Percentiles rank a stretch among this genome's conserved stretches.
phyloP scores from a whole-genome alignment of 1,140 invertebrate species.

The Hycleus phaleratus region DNA sequence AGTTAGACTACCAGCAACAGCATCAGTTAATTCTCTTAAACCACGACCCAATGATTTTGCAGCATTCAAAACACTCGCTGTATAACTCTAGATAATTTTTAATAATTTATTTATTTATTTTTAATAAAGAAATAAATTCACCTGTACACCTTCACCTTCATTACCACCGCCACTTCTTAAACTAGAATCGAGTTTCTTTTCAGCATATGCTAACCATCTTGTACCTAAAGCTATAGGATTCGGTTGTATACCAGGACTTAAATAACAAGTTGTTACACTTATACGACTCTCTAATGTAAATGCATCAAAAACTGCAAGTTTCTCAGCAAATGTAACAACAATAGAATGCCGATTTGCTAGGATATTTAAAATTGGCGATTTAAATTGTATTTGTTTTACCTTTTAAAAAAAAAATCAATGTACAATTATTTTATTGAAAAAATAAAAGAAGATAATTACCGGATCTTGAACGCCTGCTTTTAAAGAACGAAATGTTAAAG shows the following conservation, averaged over 20 bases:
- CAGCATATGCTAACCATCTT: constrained; percentile 74
- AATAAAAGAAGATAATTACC: background rate
- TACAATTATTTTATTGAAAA: background rate
- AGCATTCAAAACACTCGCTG: constrained; percentile 89
- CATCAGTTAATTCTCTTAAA: constrained; percentile 83
- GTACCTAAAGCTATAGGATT: constrained; percentile 88
- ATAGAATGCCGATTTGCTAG: constrained; percentile 74
- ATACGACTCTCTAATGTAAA: constrained; percentile 77
- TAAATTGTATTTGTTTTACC: constrained; percentile 86
- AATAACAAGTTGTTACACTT: constrained; percentile 83
- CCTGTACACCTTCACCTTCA: constrained; percentile 50
- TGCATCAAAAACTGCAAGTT: constrained; percentile 86
- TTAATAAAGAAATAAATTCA: constrained; percentile 11
- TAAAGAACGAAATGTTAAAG: constrained; percentile 84
- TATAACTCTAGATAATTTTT: constrained; percentile 72
- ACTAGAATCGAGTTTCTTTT: constrained; percentile 71
- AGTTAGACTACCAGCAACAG: constrained; percentile 82
- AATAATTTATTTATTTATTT: background rate
- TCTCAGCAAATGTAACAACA: constrained; percentile 81
- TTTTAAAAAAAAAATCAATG: background rate
- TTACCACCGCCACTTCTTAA: constrained; percentile 83
- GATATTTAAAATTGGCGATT: constrained; percentile 81
- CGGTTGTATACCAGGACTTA: constrained; percentile 71
- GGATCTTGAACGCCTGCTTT: constrained; percentile 69
- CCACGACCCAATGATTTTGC: constrained; percentile 86